Base-by-base conservation (phyloP, 2,113 vertebrate genomes). In the Oncorhynchus keta region DNA sequence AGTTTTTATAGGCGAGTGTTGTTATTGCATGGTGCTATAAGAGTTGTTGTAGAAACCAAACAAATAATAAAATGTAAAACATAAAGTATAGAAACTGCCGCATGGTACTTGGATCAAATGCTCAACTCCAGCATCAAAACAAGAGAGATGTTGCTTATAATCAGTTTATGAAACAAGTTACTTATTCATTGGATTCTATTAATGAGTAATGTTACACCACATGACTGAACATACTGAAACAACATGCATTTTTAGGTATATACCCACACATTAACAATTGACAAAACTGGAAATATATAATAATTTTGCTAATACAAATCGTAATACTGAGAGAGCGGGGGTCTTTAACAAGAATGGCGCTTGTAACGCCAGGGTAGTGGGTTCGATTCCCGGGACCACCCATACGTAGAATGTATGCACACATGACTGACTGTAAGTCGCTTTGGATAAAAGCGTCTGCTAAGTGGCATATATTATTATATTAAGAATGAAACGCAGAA, bases 21-120 rank as follows among this genome's bases (percentile, higher is more conserved):
- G 74, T 73, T 76, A 77, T 79, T 71, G 39, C 65, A 30, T 39
- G 67, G 59, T 64, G 72, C 48, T 74, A 51, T 22, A 74, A 11
- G 16, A 55, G 71, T 69, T 72, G 9, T 59, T 78, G 66, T 51
- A 51, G 66, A 66, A 80, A 30, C 70, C n/a, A 64, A 80, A 74
- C 35, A 39, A 49, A 13, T 1, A 64, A 66, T 75, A 75, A 22
- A 67, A 57, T n/a, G 32, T 12, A 49, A 9, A 75, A 68, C 24
- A 55, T 61, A 2, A 45, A 45, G 14, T 70, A 67, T 30, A 32
- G 51, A 73, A 69, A 72, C 18, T 0, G 55, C 68, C 55, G 2
- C 14, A 26, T 59, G 24, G 59, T 8, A 59, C 9, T n/a, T 5
- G 20, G 57, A 26, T 73, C 71, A 73, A 35, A 59, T n/a, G 14